Percentiles rank a stretch among this genome's conserved stretches.
These are phyloP conservation scores for Apotomis betuletana DNA, from an alignment of 2,888 invertebrate genomes.

Conservation along the genomic window DNA sequence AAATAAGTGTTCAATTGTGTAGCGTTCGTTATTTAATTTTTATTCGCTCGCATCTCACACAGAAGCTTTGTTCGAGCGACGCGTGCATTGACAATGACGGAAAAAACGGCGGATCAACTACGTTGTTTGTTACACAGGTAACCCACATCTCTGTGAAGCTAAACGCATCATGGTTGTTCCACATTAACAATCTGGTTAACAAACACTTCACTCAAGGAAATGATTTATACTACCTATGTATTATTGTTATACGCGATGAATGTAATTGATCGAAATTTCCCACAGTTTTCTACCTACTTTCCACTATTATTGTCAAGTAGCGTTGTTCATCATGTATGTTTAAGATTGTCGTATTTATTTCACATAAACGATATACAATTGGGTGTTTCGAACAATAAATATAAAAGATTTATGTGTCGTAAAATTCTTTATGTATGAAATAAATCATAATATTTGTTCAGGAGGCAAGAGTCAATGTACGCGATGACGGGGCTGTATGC, in stretches of 20 bases:
- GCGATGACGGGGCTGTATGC: slow-evolving; percentile 94
- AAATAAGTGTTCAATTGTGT: slow-evolving; percentile 45
- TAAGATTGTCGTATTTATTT: background rate
- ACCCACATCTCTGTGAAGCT: slow-evolving; percentile 11
- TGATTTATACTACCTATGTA: background rate
- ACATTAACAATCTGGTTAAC: slow-evolving; percentile 15
- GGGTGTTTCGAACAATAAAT: slow-evolving; percentile 16
- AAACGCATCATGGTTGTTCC: slow-evolving; percentile 13
- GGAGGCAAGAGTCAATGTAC: slow-evolving; percentile 94
- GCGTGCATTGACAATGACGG: slow-evolving; percentile 56
- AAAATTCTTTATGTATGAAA: slow-evolving; percentile 10
- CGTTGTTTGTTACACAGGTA: slow-evolving; percentile 62
- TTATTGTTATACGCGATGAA: slow-evolving; percentile 23
- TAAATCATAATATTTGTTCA: slow-evolving; percentile 50
- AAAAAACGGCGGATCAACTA: slow-evolving; percentile 59
- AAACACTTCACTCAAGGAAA: slow-evolving; percentile 28
- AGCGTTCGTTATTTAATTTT: slow-evolving; percentile 18
- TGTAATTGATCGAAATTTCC: slow-evolving; percentile 46
- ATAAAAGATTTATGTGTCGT: slow-evolving; percentile 18
- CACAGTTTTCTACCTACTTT: slow-evolving; percentile 55
- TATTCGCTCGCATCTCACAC: slow-evolving; percentile 5
- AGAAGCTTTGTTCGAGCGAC: slow-evolving; percentile 39
- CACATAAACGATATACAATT: slow-evolving; percentile 6
- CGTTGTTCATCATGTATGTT: background rate
- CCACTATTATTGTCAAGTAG: slow-evolving; percentile 45